Evolutionary conservation across 2,113 vertebrate genomes (phyloP).

Genomic region (Puntigrus tetrazona): DNA sequence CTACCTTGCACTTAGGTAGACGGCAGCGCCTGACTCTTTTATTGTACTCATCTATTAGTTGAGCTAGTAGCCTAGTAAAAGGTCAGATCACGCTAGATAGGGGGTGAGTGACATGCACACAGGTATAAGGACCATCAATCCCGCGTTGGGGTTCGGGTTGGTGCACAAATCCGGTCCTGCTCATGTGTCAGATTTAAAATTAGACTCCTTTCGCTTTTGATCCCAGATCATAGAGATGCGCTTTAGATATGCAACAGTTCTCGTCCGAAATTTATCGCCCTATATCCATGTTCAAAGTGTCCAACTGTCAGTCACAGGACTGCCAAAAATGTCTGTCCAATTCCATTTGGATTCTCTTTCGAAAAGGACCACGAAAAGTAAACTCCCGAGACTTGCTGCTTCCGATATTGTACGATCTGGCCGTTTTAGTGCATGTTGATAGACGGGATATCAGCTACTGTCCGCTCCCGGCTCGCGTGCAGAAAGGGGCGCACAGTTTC

Average conservation of each 20-base stretch:
- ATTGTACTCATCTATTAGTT: constrained; percentile 41
- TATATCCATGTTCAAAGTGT: constrained; percentile 43
- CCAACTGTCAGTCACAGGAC: constrained; percentile 37
- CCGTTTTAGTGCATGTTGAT: constrained; percentile 19
- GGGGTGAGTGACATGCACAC: neutral
- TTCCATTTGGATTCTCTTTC: constrained; percentile 36
- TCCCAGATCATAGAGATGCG: neutral
- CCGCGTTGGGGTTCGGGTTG: neutral
- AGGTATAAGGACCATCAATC: constrained; percentile 32
- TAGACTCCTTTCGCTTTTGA: constrained; percentile 22
- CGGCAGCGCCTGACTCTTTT: constrained; percentile 21
- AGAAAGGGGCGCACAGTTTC: neutral
- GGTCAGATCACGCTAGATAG: constrained; percentile 29
- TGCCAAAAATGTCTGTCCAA: constrained; percentile 30
- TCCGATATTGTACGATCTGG: neutral
- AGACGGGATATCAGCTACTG: constrained; percentile 34
- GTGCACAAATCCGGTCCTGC: constrained; percentile 7
- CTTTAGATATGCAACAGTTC: constrained; percentile 19
- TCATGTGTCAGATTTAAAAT: constrained; percentile 27
- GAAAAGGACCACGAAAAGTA: neutral
- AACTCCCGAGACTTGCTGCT: neutral
- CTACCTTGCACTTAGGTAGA: constrained; percentile 38
- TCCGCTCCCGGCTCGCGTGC: constrained; percentile 30
- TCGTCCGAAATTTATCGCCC: constrained; percentile 9
- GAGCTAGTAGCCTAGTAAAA: constrained; percentile 35